phyloP scores from a whole-genome alignment of 2,113 vertebrate species.

The Nothocercus nigrocapillus region DNA sequence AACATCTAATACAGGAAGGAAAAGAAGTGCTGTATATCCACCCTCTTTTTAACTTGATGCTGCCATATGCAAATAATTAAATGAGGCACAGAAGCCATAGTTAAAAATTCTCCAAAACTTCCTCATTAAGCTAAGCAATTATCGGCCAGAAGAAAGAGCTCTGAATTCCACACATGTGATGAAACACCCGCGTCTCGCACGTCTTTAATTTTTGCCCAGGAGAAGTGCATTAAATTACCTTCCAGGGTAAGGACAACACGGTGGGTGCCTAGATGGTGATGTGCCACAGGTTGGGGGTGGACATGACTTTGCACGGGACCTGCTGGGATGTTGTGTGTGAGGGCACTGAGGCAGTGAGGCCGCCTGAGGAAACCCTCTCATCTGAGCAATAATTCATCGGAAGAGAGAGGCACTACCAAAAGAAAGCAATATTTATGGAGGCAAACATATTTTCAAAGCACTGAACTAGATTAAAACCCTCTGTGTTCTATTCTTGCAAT shows the following conservation, averaged over 20 bases:
- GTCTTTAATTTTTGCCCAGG: conserved; percentile 64
- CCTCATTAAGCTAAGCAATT: conserved; percentile 80
- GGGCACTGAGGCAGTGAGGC: neutral
- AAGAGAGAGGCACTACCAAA: rapidly evolving
- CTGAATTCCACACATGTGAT: neutral
- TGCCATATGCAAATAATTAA: conserved; percentile 82
- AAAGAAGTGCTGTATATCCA: conserved; percentile 53
- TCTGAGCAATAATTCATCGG: neutral
- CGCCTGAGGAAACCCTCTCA: neutral
- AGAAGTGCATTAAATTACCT: conserved; percentile 21
- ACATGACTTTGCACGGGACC: neutral
- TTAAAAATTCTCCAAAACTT: conserved; percentile 72
- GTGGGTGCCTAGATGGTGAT: neutral
- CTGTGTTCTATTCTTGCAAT: neutral
- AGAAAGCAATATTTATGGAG: neutral
- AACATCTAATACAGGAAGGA: conserved; percentile 66
- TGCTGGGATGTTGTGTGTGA: neutral
- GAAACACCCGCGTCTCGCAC: conserved; percentile 58
- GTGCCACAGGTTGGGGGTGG: neutral
- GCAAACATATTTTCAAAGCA: neutral
- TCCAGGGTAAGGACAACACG: neutral
- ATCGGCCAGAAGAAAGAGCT: conserved; percentile 43
- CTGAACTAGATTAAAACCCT: neutral
- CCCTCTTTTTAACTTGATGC: conserved; percentile 69
- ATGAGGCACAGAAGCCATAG: conserved; percentile 67